phyloP scores from a whole-genome alignment of 2,797 vertebrate genomes.

The Craterocephalus amniculus region DNA sequence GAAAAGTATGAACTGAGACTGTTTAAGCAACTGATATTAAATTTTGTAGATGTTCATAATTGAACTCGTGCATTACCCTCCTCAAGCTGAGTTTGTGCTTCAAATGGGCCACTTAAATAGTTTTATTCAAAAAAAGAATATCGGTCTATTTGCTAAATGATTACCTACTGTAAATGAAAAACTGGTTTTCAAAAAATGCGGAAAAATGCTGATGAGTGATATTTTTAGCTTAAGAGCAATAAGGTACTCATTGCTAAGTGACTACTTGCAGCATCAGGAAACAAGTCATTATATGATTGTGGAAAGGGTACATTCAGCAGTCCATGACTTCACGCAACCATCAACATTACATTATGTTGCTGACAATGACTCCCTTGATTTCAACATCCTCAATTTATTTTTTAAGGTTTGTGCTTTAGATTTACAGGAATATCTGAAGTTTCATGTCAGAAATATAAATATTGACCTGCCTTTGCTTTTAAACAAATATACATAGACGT shows the following conservation, averaged over 20 bases:
- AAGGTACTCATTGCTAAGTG: constrained; percentile 27
- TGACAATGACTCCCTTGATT: constrained; percentile 60
- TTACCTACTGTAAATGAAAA: constrained; percentile 17
- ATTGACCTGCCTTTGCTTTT: constrained; percentile 52
- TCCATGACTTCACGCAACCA: constrained; percentile 48
- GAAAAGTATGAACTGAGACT: constrained; percentile 3
- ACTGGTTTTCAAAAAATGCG: constrained; percentile 10
- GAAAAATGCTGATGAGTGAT: constrained; percentile 26
- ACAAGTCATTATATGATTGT: constrained; percentile 47
- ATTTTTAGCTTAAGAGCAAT: constrained; percentile 9
- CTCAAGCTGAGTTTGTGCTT: constrained; percentile 19
- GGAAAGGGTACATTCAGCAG: constrained; percentile 54
- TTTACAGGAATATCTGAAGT: constrained; percentile 37
- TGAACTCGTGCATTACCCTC: neutral
- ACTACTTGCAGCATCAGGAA: constrained; percentile 38
- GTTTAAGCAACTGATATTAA: constrained; percentile 10
- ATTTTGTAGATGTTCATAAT: constrained; percentile 17
- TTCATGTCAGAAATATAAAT: constrained; percentile 59
- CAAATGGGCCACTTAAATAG: constrained; percentile 7
- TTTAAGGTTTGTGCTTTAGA: constrained; percentile 35
- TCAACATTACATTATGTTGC: constrained; percentile 34
- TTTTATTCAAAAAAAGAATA: constrained; percentile 16
- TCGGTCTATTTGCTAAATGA: constrained; percentile 17
- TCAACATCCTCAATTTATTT: constrained; percentile 53
- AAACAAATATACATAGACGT: constrained; percentile 31